phyloP scores from a whole-genome alignment of 2,888 invertebrate genomes.

The Apamea sordens region DNA sequence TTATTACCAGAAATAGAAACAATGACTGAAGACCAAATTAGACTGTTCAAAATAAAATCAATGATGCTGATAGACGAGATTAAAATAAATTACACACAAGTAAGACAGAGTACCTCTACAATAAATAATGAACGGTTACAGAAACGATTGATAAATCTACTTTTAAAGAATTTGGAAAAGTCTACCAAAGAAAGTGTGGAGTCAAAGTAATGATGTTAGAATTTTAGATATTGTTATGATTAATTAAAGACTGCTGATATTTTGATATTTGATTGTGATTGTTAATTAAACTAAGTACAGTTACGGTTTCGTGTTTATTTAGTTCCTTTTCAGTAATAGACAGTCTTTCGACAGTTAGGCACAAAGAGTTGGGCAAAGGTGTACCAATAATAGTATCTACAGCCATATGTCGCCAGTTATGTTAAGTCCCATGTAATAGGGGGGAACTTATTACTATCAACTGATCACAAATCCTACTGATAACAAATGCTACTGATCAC shows the following conservation, averaged over 20 bases:
- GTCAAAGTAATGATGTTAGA: not conserved
- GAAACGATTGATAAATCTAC: constrained; percentile 69
- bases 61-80: constrained; percentile 71
- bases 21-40: constrained; percentile 71
- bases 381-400: too few relatives aligned
- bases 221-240: constrained; percentile 13
- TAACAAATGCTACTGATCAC: too few relatives aligned
- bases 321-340: not conserved
- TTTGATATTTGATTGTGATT: constrained; percentile 41
- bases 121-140: constrained; percentile 63
- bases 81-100: constrained; percentile 59
- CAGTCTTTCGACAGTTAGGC: too few relatives aligned
- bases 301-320: constrained; percentile 7
- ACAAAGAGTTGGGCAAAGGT: too few relatives aligned
- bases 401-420: too few relatives aligned
- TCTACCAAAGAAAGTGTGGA: constrained; percentile 21
- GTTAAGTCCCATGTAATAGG: too few relatives aligned
- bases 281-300: constrained; percentile 36
- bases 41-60: constrained; percentile 72
- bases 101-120: constrained; percentile 27
- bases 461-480: too few relatives aligned
- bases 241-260: constrained; percentile 46
- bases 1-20: constrained; percentile 72
- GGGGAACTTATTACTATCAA: too few relatives aligned
- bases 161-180: constrained; percentile 65